These are phyloP conservation scores for Nomada goodeniana DNA, from an alignment of 2,888 invertebrate species.

Conservation along the genomic window DNA sequence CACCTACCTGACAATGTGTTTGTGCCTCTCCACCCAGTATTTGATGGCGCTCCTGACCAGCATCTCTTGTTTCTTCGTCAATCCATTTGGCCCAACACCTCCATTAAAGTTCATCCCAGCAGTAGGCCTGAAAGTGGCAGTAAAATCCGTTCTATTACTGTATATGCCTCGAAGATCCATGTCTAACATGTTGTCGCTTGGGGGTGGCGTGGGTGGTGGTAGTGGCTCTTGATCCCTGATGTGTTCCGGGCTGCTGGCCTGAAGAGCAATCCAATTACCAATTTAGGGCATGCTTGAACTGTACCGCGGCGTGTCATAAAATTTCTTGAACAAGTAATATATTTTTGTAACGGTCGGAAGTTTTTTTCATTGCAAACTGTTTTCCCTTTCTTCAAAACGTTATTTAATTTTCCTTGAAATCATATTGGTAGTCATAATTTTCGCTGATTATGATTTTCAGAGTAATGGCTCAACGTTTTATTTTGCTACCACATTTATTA, in stretches of 20 bases:
- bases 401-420: too few relatives aligned
- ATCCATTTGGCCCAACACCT: conserved; percentile 90
- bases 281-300: background rate
- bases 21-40: conserved; percentile 95
- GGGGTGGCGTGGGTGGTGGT: conserved; percentile 68
- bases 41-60: conserved; percentile 94
- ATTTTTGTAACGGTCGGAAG: background rate
- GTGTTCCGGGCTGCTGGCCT: conserved; percentile 81
- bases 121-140: conserved; percentile 88
- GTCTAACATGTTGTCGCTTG: conserved; percentile 83
- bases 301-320: background rate
- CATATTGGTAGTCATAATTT: too few relatives aligned
- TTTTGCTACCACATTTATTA: too few relatives aligned
- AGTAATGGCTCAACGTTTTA: too few relatives aligned
- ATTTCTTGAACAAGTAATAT: background rate
- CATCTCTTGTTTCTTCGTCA: conserved; percentile 93
- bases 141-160: conserved; percentile 91
- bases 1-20: conserved; percentile 93
- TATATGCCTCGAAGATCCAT: conserved; percentile 91
- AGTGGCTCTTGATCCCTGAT: conserved; percentile 70
- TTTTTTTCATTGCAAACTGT: too few relatives aligned
- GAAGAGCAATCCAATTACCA: background rate
- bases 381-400: too few relatives aligned
- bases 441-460: too few relatives aligned
- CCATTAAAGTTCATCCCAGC: conserved; percentile 84